phyloP scores from a whole-genome alignment of 2,888 invertebrate species.

The Sinopyrophorus schimmeli region DNA sequence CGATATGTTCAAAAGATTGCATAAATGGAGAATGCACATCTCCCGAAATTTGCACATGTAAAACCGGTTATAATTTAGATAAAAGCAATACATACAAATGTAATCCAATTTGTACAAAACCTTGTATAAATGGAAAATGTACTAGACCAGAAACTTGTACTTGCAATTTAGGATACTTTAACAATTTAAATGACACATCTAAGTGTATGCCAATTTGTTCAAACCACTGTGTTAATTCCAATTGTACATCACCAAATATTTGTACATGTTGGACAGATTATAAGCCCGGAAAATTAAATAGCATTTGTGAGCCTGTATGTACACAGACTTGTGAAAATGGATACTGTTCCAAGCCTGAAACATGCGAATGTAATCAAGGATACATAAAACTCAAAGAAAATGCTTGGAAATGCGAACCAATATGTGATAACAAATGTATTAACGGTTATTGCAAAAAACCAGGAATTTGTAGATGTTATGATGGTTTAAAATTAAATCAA shows the following conservation, averaged over 20 bases:
- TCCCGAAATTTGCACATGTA: conserved; percentile 36
- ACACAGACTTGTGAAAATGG: conserved; percentile 47
- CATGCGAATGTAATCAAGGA: conserved; percentile 46
- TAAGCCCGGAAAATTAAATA: too few relatives aligned
- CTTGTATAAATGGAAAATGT: background rate
- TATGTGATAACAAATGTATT: conserved; percentile 40
- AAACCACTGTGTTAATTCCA: conserved; percentile 52
- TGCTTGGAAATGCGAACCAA: conserved; percentile 21
- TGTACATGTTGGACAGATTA: conserved; percentile 47
- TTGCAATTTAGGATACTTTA: conserved; percentile 59
- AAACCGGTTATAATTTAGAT: conserved; percentile 34
- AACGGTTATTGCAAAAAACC: conserved; percentile 48
- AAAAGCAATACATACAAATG: conserved; percentile 19
- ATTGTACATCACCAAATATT: conserved; percentile 46
- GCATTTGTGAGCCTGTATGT: conserved; percentile 38
- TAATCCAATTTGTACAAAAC: conserved; percentile 22
- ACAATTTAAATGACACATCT: conserved; percentile 24
- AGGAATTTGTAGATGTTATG: conserved; percentile 43
- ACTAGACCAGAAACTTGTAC: conserved; percentile 46
- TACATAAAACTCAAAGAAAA: conserved; percentile 31
- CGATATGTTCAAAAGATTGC: conserved; percentile 42
- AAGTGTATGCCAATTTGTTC: conserved; percentile 37
- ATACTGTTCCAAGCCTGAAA: conserved; percentile 51
- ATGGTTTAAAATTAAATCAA: conserved; percentile 32
- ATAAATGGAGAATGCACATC: conserved; percentile 57